Percentiles rank a stretch among this genome's conserved stretches.
phyloP scores from a whole-genome alignment of 2,113 vertebrate genomes.

The Sebastes fasciatus region DNA sequence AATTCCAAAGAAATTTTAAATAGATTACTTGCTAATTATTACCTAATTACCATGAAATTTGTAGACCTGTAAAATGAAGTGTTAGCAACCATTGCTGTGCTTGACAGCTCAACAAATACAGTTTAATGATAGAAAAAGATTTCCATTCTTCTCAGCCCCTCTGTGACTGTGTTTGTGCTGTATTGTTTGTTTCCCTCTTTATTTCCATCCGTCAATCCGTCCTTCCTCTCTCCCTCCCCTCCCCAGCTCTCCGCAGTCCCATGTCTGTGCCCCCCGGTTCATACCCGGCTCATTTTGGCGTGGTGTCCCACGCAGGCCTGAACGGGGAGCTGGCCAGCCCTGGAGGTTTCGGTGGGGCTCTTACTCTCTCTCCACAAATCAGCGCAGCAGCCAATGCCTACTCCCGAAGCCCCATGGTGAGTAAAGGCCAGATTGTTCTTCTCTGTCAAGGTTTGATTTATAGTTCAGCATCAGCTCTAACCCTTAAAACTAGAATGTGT shows the following conservation, averaged over 20 bases:
- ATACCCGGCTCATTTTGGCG: constrained; percentile 88
- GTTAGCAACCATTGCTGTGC: not conserved
- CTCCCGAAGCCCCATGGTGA: constrained; percentile 89
- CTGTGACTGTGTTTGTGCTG: constrained; percentile 44
- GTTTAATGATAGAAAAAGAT: not conserved
- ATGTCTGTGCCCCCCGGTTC: constrained; percentile 86
- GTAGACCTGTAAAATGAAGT: too few species aligned
- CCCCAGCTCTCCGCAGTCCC: constrained; percentile 89
- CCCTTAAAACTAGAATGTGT: constrained; percentile 38
- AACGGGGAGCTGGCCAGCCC: constrained; percentile 88
- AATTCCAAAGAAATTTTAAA: too few species aligned
- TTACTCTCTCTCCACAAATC: constrained; percentile 91
- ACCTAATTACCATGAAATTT: too few species aligned
- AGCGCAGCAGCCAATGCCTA: constrained; percentile 86
- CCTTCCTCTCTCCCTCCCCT: constrained; percentile 56
- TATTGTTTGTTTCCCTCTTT: constrained; percentile 25
- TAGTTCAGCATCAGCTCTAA: constrained; percentile 22
- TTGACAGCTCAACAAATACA: constrained; percentile 1
- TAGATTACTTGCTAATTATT: too few species aligned
- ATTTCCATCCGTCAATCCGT: constrained; percentile 47
- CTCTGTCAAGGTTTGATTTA: constrained; percentile 57
- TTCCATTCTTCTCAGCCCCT: constrained; percentile 43
- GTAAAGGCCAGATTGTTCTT: constrained; percentile 28
- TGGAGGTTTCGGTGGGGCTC: constrained; percentile 86
- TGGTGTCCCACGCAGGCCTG: constrained; percentile 88